Percentiles rank a stretch among this genome's conserved stretches.
These are phyloP conservation scores for Exephanes ischioxanthus DNA, from an alignment of 2,888 invertebrate species.

Conservation along the genomic window DNA sequence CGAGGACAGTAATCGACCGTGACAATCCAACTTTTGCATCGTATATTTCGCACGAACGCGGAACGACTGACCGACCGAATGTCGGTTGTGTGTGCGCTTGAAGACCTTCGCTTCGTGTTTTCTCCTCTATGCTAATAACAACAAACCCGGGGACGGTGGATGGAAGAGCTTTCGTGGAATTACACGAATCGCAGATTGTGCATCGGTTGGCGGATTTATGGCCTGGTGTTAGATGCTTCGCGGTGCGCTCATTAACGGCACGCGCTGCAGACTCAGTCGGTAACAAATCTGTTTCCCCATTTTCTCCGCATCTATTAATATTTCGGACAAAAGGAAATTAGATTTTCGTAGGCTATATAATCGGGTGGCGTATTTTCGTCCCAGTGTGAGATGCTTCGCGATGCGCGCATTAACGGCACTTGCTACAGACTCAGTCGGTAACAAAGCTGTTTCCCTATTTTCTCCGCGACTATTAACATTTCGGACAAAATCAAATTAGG, in stretches of 20 bases:
- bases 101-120: constrained; percentile 53
- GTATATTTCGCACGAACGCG: constrained; percentile 48
- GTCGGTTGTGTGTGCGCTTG: constrained; percentile 13
- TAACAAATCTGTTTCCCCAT: no score
- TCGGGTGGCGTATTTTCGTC: constrained; percentile 9
- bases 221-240: constrained; percentile 7
- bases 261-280: background rate
- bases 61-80: constrained; percentile 32
- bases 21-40: constrained; percentile 51
- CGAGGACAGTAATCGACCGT: constrained; percentile 61
- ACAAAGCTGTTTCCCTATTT: no score
- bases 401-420: no score
- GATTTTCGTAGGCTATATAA: no score
- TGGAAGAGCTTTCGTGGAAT: constrained; percentile 25
- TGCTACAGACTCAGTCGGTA: background rate
- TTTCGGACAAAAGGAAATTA: no score
- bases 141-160: constrained; percentile 8
- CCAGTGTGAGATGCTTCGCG: background rate
- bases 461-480: no score
- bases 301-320: no score
- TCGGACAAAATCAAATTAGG: no score
- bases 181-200: constrained; percentile 44
- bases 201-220: constrained; percentile 16
- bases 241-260: background rate
- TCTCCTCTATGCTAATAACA: constrained; percentile 61